Conservation (phyloP, 2,888 invertebrate species). For the Norana najaformis region DNA sequence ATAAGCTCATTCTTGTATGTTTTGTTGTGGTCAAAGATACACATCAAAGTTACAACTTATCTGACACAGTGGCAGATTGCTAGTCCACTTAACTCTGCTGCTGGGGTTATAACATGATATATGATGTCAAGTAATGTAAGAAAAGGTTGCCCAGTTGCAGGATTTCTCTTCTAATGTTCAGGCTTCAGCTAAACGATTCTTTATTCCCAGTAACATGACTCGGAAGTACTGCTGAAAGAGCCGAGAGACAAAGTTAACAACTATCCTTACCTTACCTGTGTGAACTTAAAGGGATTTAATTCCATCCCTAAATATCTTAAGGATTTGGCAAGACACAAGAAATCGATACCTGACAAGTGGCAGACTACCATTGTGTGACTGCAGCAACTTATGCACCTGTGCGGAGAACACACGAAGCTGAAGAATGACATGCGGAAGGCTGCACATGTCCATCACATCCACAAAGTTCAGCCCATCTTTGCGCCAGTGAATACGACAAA, state of each 20-base stretch:
- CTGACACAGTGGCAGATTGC: too few species aligned
- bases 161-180: too few species aligned
- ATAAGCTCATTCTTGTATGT: too few species aligned
- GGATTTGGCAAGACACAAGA: neutral
- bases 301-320: neutral
- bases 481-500: slow-evolving; percentile 72
- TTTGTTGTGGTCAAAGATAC: too few species aligned
- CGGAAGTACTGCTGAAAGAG: too few species aligned
- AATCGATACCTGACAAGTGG: slow-evolving; percentile 76
- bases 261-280: neutral
- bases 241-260: neutral
- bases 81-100: too few species aligned
- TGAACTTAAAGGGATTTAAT: neutral
- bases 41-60: too few species aligned
- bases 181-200: too few species aligned
- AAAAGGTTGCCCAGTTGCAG: too few species aligned
- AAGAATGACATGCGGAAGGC: slow-evolving; percentile 68
- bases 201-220: too few species aligned
- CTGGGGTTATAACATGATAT: too few species aligned
- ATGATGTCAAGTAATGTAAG: too few species aligned
- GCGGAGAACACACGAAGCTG: slow-evolving; percentile 70
- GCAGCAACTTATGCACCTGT: slow-evolving; percentile 72
- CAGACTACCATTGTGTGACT: slow-evolving; percentile 76
- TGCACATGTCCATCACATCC: slow-evolving; percentile 71
- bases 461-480: slow-evolving; percentile 71